Conservation (phyloP, 2,797 vertebrate species). For the Zenarchopterus dispar region DNA sequence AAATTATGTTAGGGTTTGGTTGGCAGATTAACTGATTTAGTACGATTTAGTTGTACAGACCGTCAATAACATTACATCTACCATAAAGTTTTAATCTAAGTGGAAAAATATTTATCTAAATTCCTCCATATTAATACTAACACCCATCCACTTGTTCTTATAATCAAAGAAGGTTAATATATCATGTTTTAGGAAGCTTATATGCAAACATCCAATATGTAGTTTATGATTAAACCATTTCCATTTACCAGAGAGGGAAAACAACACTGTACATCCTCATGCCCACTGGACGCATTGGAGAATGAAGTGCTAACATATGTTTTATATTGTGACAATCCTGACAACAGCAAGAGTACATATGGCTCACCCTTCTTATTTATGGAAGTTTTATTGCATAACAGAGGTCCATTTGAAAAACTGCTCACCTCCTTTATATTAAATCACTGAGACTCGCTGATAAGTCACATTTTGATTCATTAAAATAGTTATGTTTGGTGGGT, state of each 20-base stretch:
- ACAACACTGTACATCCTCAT: constrained; percentile 12
- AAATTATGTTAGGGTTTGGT: constrained; percentile 49
- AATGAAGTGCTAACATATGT: constrained; percentile 16
- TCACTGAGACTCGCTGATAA: constrained; percentile 32
- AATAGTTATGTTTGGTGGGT: constrained; percentile 7
- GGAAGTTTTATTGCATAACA: constrained; percentile 48
- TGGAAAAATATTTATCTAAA: too few species aligned
- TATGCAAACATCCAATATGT: constrained; percentile 3
- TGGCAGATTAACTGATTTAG: constrained; percentile 17
- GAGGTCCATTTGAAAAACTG: constrained; percentile 48
- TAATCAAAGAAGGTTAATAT: too few species aligned
- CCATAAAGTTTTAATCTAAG: background rate
- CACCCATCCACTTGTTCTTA: too few species aligned
- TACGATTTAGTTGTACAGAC: constrained; percentile 12
- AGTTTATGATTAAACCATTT: background rate
- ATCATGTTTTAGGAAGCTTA: too few species aligned
- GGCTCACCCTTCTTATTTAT: constrained; percentile 29
- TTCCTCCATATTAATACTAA: too few species aligned
- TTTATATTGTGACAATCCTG: constrained; percentile 42
- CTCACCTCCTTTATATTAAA: constrained; percentile 46
- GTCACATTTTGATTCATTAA: constrained; percentile 12
- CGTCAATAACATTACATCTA: constrained; percentile 13
- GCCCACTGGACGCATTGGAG: constrained; percentile 17
- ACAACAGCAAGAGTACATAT: constrained; percentile 47
- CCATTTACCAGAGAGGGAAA: constrained; percentile 5